Evolutionary conservation across 2,113 vertebrate species (phyloP).

Genomic region (Orthonyx spaldingii): DNA sequence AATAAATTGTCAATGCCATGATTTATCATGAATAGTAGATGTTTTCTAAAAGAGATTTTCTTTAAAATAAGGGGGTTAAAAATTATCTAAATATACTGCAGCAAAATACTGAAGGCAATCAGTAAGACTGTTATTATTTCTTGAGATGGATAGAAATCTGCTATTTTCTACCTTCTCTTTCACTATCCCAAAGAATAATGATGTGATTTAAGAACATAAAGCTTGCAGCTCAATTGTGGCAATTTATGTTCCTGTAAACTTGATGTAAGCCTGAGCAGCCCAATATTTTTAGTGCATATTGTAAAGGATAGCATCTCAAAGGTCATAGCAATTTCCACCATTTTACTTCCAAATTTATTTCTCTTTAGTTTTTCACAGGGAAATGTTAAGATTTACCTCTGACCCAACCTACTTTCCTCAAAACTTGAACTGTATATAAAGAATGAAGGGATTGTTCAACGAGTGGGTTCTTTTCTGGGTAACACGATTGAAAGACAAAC

Average conservation of each 20-base stretch:
- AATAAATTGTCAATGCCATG: not conserved
- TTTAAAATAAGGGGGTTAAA: conserved; percentile 3
- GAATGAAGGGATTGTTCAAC: not conserved
- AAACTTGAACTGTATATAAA: not conserved
- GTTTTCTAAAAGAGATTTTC: conserved; percentile 17
- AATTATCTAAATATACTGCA: conserved; percentile 10
- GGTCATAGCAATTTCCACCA: not conserved
- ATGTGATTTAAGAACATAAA: conserved; percentile 60
- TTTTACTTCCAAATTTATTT: conserved; percentile 30
- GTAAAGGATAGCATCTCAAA: conserved; percentile 23
- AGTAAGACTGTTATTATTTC: conserved; percentile 31
- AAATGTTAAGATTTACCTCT: conserved; percentile 12
- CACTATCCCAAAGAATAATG: conserved; percentile 51
- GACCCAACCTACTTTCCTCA: not conserved
- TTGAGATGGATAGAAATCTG: conserved; percentile 43
- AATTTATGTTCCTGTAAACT: conserved; percentile 55
- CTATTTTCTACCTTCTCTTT: conserved; percentile 42
- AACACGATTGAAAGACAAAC: not conserved
- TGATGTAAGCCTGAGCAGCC: not conserved
- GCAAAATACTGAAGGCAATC: conserved; percentile 17
- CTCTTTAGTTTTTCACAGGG: not conserved
- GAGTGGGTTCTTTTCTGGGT: not conserved
- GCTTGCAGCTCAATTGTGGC: conserved; percentile 29
- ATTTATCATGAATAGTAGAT: conserved; percentile 2
- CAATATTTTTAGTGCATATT: not conserved